Conservation (phyloP, 2,113 vertebrate species). For the Psittacus erithacus region DNA sequence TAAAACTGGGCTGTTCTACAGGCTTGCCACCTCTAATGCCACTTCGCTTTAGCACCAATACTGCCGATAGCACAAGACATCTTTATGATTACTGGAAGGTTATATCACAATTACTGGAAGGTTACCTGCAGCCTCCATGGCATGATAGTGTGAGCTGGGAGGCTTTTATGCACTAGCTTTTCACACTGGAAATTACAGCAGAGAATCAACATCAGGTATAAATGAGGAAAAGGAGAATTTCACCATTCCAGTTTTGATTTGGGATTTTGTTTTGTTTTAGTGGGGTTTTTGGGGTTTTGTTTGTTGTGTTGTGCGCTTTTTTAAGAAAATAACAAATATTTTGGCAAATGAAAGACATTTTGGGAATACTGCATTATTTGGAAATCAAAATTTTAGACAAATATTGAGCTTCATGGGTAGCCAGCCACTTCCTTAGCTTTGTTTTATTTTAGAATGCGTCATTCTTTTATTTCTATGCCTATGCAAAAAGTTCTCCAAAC, state of each 20-base stretch:
- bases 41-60: neutral
- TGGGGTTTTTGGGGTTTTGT: neutral
- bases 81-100: neutral
- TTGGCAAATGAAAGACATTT: neutral
- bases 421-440: conserved; percentile 39
- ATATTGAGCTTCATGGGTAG: neutral
- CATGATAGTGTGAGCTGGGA: neutral
- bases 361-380: neutral
- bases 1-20: neutral
- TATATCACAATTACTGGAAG: neutral
- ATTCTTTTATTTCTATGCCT: conserved; percentile 37
- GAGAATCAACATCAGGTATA: neutral
- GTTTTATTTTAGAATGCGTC: conserved; percentile 28
- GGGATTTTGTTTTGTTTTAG: neutral
- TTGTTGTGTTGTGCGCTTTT: neutral
- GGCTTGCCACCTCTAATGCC: neutral
- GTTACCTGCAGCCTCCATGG: neutral
- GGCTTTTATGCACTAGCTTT: neutral
- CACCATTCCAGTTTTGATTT: neutral
- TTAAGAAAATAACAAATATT: neutral
- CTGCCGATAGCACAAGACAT: rapidly evolving
- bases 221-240: neutral
- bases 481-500: conserved; percentile 41
- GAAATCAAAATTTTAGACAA: neutral
- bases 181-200: neutral